Evolutionary conservation across 30 jellyfish, hydroid and myxozoan genomes (phyloP).

Genomic region (Chrysaora quinquecirrha): DNA sequence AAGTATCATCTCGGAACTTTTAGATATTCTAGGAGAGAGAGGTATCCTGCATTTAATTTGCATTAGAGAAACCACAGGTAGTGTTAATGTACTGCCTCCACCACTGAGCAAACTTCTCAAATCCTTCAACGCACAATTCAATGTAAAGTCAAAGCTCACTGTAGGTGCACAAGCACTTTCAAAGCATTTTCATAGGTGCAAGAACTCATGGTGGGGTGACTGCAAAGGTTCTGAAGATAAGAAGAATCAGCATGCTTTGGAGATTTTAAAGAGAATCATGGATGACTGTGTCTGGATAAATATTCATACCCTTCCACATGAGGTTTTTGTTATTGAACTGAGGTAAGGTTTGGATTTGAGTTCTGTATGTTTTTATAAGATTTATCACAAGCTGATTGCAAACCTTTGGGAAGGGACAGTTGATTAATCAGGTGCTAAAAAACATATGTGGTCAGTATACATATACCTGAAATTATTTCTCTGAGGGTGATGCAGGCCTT

Average conservation of each 20-base stretch:
- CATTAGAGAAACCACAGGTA: constrained; percentile 75
- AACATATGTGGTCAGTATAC: too few species aligned
- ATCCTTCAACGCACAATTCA: constrained; percentile 46
- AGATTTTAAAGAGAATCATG: constrained; percentile 38
- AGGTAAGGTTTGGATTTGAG: constrained; percentile 16
- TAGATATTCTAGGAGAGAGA: constrained; percentile 35
- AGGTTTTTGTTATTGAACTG: constrained; percentile 63
- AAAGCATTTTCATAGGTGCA: constrained; percentile 84
- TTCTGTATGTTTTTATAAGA: too few species aligned
- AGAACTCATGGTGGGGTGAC: constrained; percentile 83
- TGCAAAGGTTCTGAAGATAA: constrained; percentile 73
- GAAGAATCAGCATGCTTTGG: constrained; percentile 67
- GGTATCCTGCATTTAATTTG: constrained; percentile 75
- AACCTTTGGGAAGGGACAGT: too few species aligned
- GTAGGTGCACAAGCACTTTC: constrained; percentile 93
- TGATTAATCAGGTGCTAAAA: too few species aligned
- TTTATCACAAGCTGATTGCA: too few species aligned
- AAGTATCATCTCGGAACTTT: not conserved
- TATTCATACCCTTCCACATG: constrained; percentile 83
- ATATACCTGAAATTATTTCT: too few species aligned
- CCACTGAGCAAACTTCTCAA: constrained; percentile 25
- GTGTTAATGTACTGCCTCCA: constrained; percentile 67
- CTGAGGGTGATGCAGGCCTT: too few species aligned
- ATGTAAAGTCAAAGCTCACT: constrained; percentile 60
- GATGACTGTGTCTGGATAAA: constrained; percentile 80